Base-by-base conservation (phyloP, 2,113 vertebrate species). In the Dipodomys merriami region DNA sequence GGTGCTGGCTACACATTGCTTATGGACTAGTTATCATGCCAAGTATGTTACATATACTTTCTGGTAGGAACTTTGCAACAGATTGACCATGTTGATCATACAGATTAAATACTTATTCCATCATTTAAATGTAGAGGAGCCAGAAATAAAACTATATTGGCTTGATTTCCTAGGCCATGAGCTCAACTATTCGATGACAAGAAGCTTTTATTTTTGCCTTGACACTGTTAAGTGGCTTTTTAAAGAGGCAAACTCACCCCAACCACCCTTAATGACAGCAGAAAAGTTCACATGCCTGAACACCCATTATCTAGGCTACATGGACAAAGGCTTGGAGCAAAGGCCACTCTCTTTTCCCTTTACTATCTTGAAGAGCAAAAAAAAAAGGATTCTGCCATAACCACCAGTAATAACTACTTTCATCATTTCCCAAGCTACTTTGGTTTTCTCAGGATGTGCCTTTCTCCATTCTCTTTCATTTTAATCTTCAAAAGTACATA, bases 121-220 rank as follows among this genome's bases (percentile, higher is more conserved):
- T n/a, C 73, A 22, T 93, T 91, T 65, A 44, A n/a, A 76, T 80
- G 13, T 44, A n/a, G 13, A 18, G 69, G 13, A 84, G 30, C 20
- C 68, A 87, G 33, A 3, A 82, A 94, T 74, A 49, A 76, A 92
- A 74, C 39, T 15, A 20, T 2, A 8, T 2, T 15, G 57, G 10
- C 94, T 73, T 78, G 25, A 88, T 85, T 94, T 82, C 64, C 64
- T n/a, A 44, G 92, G 35, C 18, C 69, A 23, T 46, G 82, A 57
- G 68, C 57, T 72, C 72, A 77, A 35, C 60, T 44, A 9, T 67
- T 33, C 46, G 57, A 15, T 0, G 8, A 73, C 65, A 87, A 71
- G 84, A 77, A 39, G 73, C 39, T 82, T 69, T 89, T 71, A 73
- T 92, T 84, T 95, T 84, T 74, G 73, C 27, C 49, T 60, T 87